Evolutionary conservation across 2,113 vertebrate species (phyloP).

Genomic region (Salvelinus alpinus): DNA sequence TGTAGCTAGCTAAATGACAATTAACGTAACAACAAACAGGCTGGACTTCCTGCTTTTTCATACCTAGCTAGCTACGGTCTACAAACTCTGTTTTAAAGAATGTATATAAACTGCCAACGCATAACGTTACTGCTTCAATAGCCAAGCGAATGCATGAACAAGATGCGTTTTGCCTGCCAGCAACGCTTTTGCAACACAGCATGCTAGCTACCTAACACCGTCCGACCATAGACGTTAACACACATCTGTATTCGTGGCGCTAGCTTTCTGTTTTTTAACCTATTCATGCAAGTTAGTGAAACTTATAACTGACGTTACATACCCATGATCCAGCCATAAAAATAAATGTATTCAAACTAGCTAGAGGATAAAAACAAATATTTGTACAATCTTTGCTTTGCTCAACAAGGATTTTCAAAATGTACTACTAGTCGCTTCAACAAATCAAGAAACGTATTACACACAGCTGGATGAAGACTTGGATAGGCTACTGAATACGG

Average conservation of each 20-base stretch:
- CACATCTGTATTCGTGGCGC: neutral
- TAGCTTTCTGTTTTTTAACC: neutral
- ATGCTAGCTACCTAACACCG: neutral
- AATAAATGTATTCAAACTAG: neutral
- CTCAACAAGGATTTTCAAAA: constrained; percentile 36
- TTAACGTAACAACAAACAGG: no score
- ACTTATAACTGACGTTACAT: neutral
- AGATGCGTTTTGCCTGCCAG: no score
- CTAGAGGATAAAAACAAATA: neutral
- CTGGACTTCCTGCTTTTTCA: no score
- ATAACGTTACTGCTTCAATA: no score
- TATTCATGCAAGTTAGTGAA: neutral
- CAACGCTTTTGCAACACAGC: neutral
- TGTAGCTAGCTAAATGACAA: no score
- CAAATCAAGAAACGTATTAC: constrained; percentile 21
- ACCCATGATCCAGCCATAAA: constrained; percentile 32
- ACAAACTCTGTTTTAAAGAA: no score
- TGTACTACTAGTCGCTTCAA: constrained; percentile 4
- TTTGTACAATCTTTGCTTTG: neutral
- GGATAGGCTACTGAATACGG: constrained; percentile 23
- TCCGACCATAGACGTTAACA: neutral
- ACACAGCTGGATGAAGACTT: neutral
- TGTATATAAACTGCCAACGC: no score
- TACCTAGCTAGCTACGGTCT: no score
- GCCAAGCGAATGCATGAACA: no score